Evolutionary conservation across 2,113 vertebrate genomes (phyloP).

Genomic region (Antennarius striatus): DNA sequence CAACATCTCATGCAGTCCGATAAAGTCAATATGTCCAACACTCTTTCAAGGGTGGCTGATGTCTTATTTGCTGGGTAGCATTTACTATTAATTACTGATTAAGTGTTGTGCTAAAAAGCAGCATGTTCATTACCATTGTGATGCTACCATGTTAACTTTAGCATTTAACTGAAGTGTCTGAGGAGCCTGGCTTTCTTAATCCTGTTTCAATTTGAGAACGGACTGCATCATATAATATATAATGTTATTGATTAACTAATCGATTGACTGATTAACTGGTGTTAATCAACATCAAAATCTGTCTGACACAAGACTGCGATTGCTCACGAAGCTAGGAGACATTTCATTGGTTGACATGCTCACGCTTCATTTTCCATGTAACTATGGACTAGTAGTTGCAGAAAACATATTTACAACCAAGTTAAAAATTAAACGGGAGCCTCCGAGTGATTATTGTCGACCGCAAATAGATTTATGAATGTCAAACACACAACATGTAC

Average conservation of each 20-base stretch:
- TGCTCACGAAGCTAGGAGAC: too few species aligned
- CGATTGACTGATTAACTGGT: too few species aligned
- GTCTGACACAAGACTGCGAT: too few species aligned
- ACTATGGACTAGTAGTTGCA: neutral
- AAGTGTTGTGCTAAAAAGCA: neutral
- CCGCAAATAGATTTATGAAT: neutral
- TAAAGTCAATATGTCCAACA: too few species aligned
- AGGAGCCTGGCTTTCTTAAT: neutral
- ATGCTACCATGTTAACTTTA: neutral
- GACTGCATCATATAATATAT: too few species aligned
- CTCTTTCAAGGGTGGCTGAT: too few species aligned
- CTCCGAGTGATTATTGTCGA: neutral
- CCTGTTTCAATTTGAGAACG: too few species aligned
- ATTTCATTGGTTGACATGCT: neutral
- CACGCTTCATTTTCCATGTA: neutral
- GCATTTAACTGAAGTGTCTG: neutral
- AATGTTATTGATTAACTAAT: too few species aligned
- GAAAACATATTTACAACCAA: slow-evolving; percentile 28
- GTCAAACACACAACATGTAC: neutral
- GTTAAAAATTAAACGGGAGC: slow-evolving; percentile 46
- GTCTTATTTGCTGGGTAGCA: too few species aligned
- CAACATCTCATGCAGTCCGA: too few species aligned
- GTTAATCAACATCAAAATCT: too few species aligned
- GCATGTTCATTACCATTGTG: neutral
- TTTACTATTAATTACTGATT: too few species aligned